Base-by-base conservation (phyloP, 1,140 invertebrate species). In the Phymastichus coffea region DNA sequence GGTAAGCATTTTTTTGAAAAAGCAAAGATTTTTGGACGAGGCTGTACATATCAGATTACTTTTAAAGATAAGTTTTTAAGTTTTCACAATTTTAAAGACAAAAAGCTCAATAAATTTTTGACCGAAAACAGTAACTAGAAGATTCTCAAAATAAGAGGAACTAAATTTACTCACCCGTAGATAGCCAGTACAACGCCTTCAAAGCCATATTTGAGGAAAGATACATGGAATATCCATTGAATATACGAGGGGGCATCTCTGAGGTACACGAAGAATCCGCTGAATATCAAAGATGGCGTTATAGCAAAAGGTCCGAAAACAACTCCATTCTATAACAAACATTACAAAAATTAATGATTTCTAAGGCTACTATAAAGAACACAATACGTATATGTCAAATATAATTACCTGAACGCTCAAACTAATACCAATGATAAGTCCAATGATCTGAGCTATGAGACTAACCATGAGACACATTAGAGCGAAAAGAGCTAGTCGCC, bases 211-310 rank as follows among this genome's bases (percentile, higher is more conserved):
- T 89, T 90, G 0, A 89, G 69, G 68, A 89, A 97, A 0, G 93
- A 95, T 14, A 90, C 79, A 67, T 95, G 91, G 65, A 95, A 94
- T 3, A 97, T 64, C 92, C 93, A 96, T 44, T 86, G 85, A 47
- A 94, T 79, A 64, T 87, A 89, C 0, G 76, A 72, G 14, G 92
- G 93, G 3, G 93, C 91, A 66, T 94, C 92, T 55, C 85, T 86
- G 57, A 92, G 83, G 64, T 87, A 88, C 1, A 97, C 86, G 70
- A 98, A 96, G 78, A 96, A 96, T 15, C 94, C 94, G 40, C 87
- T 90, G 68, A 93, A 97, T 62, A 95, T 83, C 8, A 92, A 83
- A 69, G 96, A 93, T 1, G 92, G 94, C 74, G 91, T 87, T 57
- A 93, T 88, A 43, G 87, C 85, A 7, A 89, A 79, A 20, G 94